A percentile compares a stretch with the other conserved stretches of the same genome.
Conservation (phyloP, 2,888 invertebrate species). For the Willowsia nigromaculata region DNA sequence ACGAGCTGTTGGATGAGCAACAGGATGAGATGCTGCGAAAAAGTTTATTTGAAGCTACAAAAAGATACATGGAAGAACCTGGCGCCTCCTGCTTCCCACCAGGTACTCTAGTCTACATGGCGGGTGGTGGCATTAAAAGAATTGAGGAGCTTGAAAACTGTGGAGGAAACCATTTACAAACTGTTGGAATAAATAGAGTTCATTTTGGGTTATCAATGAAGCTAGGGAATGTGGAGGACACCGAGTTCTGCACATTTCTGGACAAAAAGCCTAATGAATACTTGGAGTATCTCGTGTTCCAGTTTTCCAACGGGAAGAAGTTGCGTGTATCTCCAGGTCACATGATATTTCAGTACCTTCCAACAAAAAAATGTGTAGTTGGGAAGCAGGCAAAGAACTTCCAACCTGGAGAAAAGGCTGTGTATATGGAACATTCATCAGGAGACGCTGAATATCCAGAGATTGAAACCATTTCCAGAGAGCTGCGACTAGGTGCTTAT, state of each 20-base stretch:
- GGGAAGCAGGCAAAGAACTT: conserved; percentile 40
- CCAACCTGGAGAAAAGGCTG: conserved; percentile 8
- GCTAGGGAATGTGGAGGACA: neutral
- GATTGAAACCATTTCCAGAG: neutral
- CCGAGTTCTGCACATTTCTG: conserved; percentile 49
- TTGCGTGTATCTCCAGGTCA: conserved; percentile 34
- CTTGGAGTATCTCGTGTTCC: neutral
- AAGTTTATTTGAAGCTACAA: neutral
- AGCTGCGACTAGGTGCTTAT: conserved; percentile 39
- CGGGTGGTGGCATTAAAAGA: neutral
- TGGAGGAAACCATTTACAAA: neutral
- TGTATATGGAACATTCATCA: neutral
- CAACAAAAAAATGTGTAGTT: neutral
- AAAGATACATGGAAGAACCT: neutral
- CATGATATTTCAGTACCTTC: conserved; percentile 40
- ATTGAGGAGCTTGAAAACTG: neutral
- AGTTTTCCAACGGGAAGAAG: conserved; percentile 34
- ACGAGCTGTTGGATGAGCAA: neutral
- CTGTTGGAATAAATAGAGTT: neutral
- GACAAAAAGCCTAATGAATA: neutral
- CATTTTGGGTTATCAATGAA: neutral
- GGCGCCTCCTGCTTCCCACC: conserved; percentile 33
- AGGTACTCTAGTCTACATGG: neutral
- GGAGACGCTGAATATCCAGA: neutral
- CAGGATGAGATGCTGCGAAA: neutral